phyloP scores from a whole-genome alignment of 2,797 vertebrate species.

The Setipinna tenuifilis region DNA sequence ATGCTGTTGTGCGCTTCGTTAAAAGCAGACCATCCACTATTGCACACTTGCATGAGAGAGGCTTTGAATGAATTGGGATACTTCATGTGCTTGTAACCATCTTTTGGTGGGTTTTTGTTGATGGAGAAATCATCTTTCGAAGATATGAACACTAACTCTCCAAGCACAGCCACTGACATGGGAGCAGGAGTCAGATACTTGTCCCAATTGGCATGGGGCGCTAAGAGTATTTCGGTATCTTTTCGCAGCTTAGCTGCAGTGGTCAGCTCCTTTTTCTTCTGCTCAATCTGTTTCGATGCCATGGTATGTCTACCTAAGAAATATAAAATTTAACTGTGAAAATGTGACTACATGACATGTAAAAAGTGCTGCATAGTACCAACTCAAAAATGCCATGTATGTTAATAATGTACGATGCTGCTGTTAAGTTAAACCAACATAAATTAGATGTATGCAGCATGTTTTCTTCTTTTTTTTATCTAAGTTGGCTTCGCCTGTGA shows the following conservation, averaged over 20 bases:
- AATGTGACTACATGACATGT: no score
- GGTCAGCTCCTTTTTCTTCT: slow-evolving; percentile 24
- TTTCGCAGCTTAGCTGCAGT: slow-evolving; percentile 36
- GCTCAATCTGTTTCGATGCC: neutral
- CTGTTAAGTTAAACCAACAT: no score
- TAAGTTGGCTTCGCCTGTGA: no score
- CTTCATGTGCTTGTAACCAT: slow-evolving; percentile 44
- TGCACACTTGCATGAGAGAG: slow-evolving; percentile 59
- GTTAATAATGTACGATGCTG: no score
- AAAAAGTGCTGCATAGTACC: no score
- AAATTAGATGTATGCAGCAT: no score
- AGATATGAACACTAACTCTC: slow-evolving; percentile 55
- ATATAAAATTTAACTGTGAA: no score
- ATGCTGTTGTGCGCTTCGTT: slow-evolving; percentile 57
- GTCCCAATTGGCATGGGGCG: slow-evolving; percentile 56
- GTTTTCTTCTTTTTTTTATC: no score
- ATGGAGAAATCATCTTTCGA: slow-evolving; percentile 50
- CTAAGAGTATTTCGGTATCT: slow-evolving; percentile 42
- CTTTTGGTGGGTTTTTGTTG: slow-evolving; percentile 15
- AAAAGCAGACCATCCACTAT: slow-evolving; percentile 56
- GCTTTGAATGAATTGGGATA: slow-evolving; percentile 60
- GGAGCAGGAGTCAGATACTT: slow-evolving; percentile 51
- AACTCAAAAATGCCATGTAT: no score
- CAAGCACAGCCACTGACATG: slow-evolving; percentile 52
- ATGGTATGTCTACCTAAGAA: neutral